A percentile compares a stretch with the other conserved stretches of the same genome.
phyloP scores from a whole-genome alignment of 2,888 invertebrate species.

The Cephus spinipes region DNA sequence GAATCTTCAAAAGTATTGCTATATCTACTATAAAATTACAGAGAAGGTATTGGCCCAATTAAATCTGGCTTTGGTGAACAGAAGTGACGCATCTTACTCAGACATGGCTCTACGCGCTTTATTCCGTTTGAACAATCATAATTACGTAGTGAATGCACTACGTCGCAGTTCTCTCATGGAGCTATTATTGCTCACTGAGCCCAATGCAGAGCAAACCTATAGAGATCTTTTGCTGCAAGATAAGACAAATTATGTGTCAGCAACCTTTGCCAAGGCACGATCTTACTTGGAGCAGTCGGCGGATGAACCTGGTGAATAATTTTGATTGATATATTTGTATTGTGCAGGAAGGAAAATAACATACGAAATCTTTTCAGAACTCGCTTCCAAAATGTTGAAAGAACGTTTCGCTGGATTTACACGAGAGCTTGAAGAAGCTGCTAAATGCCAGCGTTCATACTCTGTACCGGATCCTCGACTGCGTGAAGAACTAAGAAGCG shows the following conservation, averaged over 20 bases:
- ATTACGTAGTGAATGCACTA: slow-evolving; percentile 93
- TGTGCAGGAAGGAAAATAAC: neutral
- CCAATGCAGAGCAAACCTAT: slow-evolving; percentile 88
- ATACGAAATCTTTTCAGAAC: slow-evolving; percentile 67
- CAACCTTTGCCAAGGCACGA: slow-evolving; percentile 58
- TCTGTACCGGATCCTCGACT: slow-evolving; percentile 94
- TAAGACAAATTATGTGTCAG: slow-evolving; percentile 56
- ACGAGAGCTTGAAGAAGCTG: slow-evolving; percentile 93
- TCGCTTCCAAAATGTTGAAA: slow-evolving; percentile 57
- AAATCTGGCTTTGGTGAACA: slow-evolving; percentile 88
- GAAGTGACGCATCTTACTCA: slow-evolving; percentile 88
- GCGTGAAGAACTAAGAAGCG: slow-evolving; percentile 87
- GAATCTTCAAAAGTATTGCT: slow-evolving; percentile 18
- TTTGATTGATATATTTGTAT: neutral
- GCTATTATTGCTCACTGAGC: slow-evolving; percentile 83
- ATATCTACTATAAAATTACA: slow-evolving; percentile 62
- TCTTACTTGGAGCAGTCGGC: slow-evolving; percentile 54
- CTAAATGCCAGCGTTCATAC: slow-evolving; percentile 87
- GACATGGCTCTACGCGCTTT: slow-evolving; percentile 88
- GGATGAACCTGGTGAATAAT: slow-evolving; percentile 56
- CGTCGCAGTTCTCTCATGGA: slow-evolving; percentile 87
- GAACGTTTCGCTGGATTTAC: slow-evolving; percentile 79
- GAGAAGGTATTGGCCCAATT: slow-evolving; percentile 91
- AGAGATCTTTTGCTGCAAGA: slow-evolving; percentile 73
- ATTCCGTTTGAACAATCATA: slow-evolving; percentile 94